Evolutionary conservation across 2,113 vertebrate species (phyloP).

Genomic region (Danionella cerebrum): DNA sequence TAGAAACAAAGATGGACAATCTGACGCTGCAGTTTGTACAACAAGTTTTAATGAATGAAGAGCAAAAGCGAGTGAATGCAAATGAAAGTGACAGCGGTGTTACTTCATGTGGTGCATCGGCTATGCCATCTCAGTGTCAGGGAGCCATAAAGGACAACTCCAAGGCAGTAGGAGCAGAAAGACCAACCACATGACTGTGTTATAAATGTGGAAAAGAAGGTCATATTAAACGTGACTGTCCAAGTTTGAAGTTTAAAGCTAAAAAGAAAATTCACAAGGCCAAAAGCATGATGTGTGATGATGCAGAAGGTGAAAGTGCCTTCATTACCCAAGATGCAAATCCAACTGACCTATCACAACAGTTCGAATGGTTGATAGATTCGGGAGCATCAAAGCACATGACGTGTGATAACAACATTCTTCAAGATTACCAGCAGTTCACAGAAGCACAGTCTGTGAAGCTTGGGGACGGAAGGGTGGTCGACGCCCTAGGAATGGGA

Average conservation of each 20-base stretch:
- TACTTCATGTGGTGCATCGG: background rate
- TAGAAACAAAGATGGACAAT: background rate
- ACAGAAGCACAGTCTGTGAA: slow-evolving; percentile 10
- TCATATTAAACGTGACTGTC: background rate
- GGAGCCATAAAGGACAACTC: background rate
- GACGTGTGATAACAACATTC: background rate
- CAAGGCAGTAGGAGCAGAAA: background rate
- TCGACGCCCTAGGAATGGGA: slow-evolving; percentile 25
- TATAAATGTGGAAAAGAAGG: background rate
- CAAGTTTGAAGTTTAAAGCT: background rate
- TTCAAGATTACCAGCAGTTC: slow-evolving; percentile 12
- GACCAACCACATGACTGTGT: background rate
- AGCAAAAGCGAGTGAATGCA: background rate
- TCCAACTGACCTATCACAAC: background rate
- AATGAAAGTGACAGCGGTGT: background rate
- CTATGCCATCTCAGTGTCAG: background rate
- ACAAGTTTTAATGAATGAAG: background rate
- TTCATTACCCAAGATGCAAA: slow-evolving; percentile 6
- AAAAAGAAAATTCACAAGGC: background rate
- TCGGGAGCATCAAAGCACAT: slow-evolving; percentile 19
- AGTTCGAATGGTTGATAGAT: background rate
- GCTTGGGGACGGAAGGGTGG: slow-evolving; percentile 20
- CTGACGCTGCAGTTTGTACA: background rate
- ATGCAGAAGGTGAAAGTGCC: slow-evolving; percentile 2
- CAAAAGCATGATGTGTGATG: background rate